Percentiles rank a stretch among this genome's conserved stretches.
phyloP scores from a whole-genome alignment of 2,888 invertebrate species.

The Tuta absoluta region DNA sequence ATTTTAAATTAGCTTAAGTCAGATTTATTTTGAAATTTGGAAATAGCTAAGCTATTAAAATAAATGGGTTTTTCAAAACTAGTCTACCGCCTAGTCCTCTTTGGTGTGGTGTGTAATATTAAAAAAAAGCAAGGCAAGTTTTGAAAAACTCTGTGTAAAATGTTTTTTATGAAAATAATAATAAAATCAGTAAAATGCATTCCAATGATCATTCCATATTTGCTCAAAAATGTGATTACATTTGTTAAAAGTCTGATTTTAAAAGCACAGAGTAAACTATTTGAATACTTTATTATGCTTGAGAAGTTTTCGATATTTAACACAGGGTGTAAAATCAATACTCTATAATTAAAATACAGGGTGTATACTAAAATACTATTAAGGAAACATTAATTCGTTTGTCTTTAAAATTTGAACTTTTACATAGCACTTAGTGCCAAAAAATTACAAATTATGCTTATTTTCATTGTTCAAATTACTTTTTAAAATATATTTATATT shows the following conservation, averaged over 20 bases:
- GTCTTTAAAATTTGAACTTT: no score
- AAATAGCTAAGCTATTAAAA: constrained; percentile 1
- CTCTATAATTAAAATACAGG: neutral
- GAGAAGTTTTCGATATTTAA: neutral
- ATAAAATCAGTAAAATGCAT: neutral
- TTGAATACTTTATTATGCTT: neutral
- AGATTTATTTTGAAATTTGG: neutral
- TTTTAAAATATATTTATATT: no score
- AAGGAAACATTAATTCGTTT: no score
- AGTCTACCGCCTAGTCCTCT: neutral
- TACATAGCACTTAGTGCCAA: no score
- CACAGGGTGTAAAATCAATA: neutral
- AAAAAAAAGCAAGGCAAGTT: neutral
- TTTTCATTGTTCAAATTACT: no score
- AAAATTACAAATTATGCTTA: no score
- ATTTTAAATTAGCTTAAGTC: neutral
- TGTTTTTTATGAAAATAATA: no score
- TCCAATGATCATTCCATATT: constrained; percentile 8
- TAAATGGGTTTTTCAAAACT: neutral
- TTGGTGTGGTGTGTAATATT: no score
- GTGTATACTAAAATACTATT: neutral
- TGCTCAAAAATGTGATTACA: no score
- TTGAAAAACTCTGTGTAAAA: neutral
- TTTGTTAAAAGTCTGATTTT: constrained; percentile 8
- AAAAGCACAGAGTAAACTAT: neutral